phyloP scores from a whole-genome alignment of 2,888 invertebrate genomes.

The Schizotus pectinicornis region DNA sequence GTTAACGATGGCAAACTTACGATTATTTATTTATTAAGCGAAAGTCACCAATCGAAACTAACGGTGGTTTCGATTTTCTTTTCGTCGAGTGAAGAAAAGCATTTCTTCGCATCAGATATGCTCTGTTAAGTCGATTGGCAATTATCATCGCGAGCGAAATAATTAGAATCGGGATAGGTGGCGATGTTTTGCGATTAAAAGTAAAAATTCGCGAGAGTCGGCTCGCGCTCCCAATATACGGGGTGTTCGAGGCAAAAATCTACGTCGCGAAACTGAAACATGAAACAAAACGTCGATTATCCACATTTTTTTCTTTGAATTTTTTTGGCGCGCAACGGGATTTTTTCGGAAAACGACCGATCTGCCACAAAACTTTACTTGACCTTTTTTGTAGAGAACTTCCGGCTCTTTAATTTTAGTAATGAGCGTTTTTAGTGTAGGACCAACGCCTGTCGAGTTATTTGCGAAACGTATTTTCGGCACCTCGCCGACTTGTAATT shows the following conservation, averaged over 20 bases:
- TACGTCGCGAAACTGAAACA: not conserved
- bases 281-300: no score
- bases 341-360: no score
- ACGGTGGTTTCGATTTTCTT: conserved; percentile 24
- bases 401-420: not conserved
- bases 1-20: conserved; percentile 15
- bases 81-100: conserved; percentile 18
- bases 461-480: no score
- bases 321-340: no score
- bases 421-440: no score
- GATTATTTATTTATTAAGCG: conserved; percentile 20
- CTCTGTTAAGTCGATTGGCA: conserved; percentile 19
- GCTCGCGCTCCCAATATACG: not conserved
- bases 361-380: no score
- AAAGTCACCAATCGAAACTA: conserved; percentile 21
- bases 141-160: conserved; percentile 16
- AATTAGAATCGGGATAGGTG: conserved; percentile 11
- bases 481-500: no score
- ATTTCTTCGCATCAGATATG: conserved; percentile 14
- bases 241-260: not conserved
- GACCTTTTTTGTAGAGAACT: no score
- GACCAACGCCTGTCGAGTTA: no score
- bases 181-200: conserved; percentile 6
- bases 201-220: not conserved
- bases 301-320: no score